phyloP scores from a whole-genome alignment of 2,113 vertebrate species.

The Serinus canaria region DNA sequence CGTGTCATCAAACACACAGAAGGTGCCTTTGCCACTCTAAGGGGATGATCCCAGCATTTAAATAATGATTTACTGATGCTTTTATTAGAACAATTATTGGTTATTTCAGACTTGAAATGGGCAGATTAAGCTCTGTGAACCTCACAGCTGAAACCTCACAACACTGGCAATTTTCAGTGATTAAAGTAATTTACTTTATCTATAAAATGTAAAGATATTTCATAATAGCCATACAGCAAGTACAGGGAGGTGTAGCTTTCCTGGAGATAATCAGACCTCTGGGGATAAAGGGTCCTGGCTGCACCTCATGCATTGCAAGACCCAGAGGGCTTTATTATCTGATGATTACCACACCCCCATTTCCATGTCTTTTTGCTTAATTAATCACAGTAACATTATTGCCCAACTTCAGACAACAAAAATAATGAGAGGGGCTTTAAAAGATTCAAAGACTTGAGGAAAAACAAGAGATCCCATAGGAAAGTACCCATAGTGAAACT shows the following conservation, averaged over 20 bases:
- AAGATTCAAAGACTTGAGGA: constrained; percentile 77
- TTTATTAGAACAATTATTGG: constrained; percentile 76
- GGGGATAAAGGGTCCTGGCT: constrained; percentile 69
- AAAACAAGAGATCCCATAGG: constrained; percentile 76
- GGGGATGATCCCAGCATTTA: constrained; percentile 64
- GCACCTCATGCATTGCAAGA: constrained; percentile 65
- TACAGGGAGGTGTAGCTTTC: constrained; percentile 69
- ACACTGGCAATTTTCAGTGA: constrained; percentile 56
- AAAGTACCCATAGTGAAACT: constrained; percentile 63
- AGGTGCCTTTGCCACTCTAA: constrained; percentile 55
- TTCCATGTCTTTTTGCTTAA: constrained; percentile 79
- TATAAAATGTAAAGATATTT: constrained; percentile 68
- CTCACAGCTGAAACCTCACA: constrained; percentile 56
- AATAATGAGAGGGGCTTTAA: constrained; percentile 79
- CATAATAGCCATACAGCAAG: constrained; percentile 63
- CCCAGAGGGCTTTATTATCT: constrained; percentile 80
- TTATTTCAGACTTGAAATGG: constrained; percentile 71
- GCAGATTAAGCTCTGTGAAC: constrained; percentile 51
- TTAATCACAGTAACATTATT: constrained; percentile 81
- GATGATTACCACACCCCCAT: constrained; percentile 75
- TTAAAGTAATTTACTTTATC: constrained; percentile 68
- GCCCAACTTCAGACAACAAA: constrained; percentile 82
- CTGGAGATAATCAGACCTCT: constrained; percentile 78
- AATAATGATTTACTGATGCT: constrained; percentile 70
- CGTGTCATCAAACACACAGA: constrained; percentile 52